Evolutionary conservation across 2,113 vertebrate species (phyloP).

Genomic region (Archocentrus centrarchus): DNA sequence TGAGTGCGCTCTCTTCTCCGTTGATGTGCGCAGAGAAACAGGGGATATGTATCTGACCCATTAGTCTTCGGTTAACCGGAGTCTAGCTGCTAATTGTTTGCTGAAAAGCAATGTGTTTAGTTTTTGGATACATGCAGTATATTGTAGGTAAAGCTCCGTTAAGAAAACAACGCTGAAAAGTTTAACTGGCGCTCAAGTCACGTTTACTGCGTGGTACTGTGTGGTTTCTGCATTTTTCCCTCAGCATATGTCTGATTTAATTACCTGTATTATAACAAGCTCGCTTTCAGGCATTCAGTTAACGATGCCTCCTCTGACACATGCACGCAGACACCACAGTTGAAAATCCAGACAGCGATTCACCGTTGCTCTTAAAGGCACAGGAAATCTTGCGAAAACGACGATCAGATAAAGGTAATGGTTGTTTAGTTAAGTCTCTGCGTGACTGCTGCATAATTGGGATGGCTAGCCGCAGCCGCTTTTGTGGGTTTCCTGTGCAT

Average conservation of each 20-base stretch:
- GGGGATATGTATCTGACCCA: not conserved
- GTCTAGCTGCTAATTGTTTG: not conserved
- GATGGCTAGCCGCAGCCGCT: slow-evolving; percentile 44
- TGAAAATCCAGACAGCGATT: not conserved
- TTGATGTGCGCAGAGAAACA: not conserved
- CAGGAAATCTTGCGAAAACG: slow-evolving; percentile 55
- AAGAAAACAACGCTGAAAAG: slow-evolving; percentile 46
- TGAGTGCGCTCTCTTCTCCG: slow-evolving; percentile 41
- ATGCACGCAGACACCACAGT: not conserved
- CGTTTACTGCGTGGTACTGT: not conserved
- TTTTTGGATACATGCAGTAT: not conserved
- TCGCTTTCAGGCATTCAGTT: not conserved
- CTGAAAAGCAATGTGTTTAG: not conserved
- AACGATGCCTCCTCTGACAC: not conserved
- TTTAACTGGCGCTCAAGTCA: slow-evolving; percentile 34
- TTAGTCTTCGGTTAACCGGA: not conserved
- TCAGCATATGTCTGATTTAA: not conserved
- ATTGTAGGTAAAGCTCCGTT: not conserved
- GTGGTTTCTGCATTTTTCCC: not conserved
- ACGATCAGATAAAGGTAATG: slow-evolving; percentile 62
- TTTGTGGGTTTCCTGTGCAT: slow-evolving; percentile 39
- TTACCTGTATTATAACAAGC: not conserved
- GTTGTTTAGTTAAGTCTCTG: slow-evolving; percentile 48
- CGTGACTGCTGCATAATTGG: slow-evolving; percentile 39
- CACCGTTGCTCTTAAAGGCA: slow-evolving; percentile 12